Evolutionary conservation across 2,797 vertebrate species (phyloP).

Genomic region (Petrocephalus schoutedeni): DNA sequence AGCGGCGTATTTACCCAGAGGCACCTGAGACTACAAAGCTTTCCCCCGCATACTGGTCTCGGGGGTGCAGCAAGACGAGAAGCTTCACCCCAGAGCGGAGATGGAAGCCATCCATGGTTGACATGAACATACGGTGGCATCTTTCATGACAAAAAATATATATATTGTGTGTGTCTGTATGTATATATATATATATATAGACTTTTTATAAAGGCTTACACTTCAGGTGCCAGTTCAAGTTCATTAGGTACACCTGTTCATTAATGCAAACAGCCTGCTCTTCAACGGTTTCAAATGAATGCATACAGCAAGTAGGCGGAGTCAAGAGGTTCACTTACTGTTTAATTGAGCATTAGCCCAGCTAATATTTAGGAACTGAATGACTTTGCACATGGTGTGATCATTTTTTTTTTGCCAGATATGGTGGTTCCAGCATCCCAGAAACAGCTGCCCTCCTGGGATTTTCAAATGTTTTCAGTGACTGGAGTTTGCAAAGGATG

Average conservation of each 20-base stretch:
- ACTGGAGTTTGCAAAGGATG: neutral
- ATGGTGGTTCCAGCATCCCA: neutral
- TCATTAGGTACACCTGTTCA: neutral
- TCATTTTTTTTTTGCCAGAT: neutral
- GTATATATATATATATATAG: too few species aligned
- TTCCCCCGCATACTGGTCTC: neutral
- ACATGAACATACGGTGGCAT: neutral
- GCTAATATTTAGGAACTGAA: neutral
- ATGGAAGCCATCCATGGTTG: neutral
- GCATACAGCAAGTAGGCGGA: neutral
- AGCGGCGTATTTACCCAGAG: neutral
- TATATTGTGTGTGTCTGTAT: neutral
- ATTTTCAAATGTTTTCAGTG: neutral
- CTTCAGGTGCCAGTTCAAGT: neutral
- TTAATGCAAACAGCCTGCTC: neutral
- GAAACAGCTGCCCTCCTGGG: neutral
- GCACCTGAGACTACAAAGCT: slow-evolving; percentile 8
- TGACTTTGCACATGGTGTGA: neutral
- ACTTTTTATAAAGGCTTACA: neutral
- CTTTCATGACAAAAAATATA: neutral
- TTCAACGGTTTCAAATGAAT: neutral
- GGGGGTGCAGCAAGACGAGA: neutral
- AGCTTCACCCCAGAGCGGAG: neutral
- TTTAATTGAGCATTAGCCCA: neutral
- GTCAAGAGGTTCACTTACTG: neutral